These are phyloP conservation scores for Mimas tiliae DNA, from an alignment of 2,888 invertebrate genomes.

Conservation along the genomic window DNA sequence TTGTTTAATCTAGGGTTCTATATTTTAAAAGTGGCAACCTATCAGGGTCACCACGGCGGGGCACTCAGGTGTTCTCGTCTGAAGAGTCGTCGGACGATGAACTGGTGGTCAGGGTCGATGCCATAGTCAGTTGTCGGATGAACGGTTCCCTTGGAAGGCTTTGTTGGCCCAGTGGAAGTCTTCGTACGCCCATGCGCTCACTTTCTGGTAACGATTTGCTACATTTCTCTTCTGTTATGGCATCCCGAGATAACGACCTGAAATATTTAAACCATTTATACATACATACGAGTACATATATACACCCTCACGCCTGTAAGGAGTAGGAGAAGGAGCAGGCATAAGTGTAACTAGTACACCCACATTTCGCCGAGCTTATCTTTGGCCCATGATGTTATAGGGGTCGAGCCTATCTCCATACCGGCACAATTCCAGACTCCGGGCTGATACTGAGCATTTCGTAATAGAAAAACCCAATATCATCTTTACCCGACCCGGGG, in stretches of 20 bases:
- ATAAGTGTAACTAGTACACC: no score
- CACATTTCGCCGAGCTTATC: no score
- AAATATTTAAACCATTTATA: conserved; percentile 35
- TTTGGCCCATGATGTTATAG: no score
- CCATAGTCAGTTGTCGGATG: conserved; percentile 85
- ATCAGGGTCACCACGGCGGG: conserved; percentile 79
- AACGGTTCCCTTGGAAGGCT: conserved; percentile 85
- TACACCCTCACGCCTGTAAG: no score
- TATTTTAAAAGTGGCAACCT: conserved; percentile 81
- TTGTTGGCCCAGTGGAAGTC: conserved; percentile 83
- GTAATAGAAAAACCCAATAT: no score
- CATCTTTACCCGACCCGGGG: no score
- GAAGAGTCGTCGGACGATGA: conserved; percentile 85
- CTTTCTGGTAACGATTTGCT: conserved; percentile 87
- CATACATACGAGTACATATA: not conserved
- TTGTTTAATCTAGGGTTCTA: conserved; percentile 67
- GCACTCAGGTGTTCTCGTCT: conserved; percentile 81
- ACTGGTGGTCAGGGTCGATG: conserved; percentile 86
- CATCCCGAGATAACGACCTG: conserved; percentile 87
- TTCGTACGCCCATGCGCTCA: conserved; percentile 78
- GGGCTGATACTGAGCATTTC: no score
- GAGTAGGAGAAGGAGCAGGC: no score
- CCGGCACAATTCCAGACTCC: no score
- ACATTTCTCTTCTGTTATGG: conserved; percentile 89
- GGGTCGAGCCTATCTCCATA: no score